Conservation (phyloP, 2,113 vertebrate genomes). For the Cebidichthys violaceus region DNA sequence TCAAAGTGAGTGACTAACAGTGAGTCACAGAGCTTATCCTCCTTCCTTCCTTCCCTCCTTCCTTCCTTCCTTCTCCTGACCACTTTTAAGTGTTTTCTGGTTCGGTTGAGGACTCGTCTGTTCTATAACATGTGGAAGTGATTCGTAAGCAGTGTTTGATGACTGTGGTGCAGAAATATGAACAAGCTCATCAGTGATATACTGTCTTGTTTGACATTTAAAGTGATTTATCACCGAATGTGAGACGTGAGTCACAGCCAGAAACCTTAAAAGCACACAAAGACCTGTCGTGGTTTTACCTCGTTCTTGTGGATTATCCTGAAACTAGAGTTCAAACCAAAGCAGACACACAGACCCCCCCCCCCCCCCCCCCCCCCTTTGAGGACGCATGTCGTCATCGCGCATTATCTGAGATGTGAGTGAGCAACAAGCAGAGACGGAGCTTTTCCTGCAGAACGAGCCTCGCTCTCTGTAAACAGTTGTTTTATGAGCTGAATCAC, state of each 20-base stretch:
- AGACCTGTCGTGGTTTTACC: not conserved
- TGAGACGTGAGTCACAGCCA: not conserved
- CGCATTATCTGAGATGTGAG: not conserved
- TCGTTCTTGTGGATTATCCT: not conserved
- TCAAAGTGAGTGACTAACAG: constrained; percentile 7
- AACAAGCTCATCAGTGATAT: not conserved
- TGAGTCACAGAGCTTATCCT: constrained; percentile 35
- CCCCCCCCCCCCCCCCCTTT: no score
- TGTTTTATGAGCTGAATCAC: constrained; percentile 1
- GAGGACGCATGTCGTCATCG: no score
- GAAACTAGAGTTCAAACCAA: not conserved
- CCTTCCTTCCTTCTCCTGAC: constrained; percentile 20
- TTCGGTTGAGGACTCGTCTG: not conserved
- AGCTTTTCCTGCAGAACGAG: no score
- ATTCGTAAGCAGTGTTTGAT: not conserved
- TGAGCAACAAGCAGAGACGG: constrained; percentile 14
- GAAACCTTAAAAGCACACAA: not conserved
- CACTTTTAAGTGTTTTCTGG: not conserved
- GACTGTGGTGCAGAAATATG: not conserved
- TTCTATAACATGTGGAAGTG: constrained; percentile 23
- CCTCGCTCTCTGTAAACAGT: not conserved
- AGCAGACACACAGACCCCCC: not conserved
- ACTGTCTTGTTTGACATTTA: not conserved
- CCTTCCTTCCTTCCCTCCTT: not conserved
- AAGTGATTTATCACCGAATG: not conserved